Percentiles rank a stretch among this genome's conserved stretches.
Conservation (phyloP, 2,888 invertebrate genomes). For the Cheilosia urbana region DNA sequence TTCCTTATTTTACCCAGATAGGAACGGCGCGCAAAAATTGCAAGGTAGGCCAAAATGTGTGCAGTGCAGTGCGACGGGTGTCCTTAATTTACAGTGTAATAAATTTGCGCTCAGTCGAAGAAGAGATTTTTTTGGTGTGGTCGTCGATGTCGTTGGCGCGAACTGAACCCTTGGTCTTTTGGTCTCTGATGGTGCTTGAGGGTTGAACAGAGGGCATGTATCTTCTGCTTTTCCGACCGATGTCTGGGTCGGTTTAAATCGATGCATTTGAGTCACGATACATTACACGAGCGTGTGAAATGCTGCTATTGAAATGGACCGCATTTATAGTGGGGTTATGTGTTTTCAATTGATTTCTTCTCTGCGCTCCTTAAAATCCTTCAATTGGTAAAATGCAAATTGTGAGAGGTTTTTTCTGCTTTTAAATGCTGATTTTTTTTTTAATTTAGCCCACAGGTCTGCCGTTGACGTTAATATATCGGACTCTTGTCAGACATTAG, state of each 20-base stretch:
- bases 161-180: slow-evolving; percentile 64
- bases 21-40: slow-evolving; percentile 35
- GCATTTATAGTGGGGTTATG: slow-evolving; percentile 47
- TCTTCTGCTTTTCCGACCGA: slow-evolving; percentile 52
- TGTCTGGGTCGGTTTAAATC: slow-evolving; percentile 62
- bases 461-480: no score
- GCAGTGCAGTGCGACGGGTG: slow-evolving; percentile 57
- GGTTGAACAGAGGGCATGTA: slow-evolving; percentile 23
- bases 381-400: slow-evolving; percentile 28
- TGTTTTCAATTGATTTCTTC: slow-evolving; percentile 44
- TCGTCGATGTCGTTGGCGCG: slow-evolving; percentile 34
- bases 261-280: slow-evolving; percentile 72
- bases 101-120: slow-evolving; percentile 70
- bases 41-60: slow-evolving; percentile 64
- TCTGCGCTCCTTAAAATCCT: slow-evolving; percentile 1
- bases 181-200: slow-evolving; percentile 9
- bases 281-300: slow-evolving; percentile 8
- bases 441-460: no score
- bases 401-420: background rate
- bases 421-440: no score
- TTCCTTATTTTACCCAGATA: slow-evolving; percentile 12
- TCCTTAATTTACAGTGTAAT: slow-evolving; percentile 74
- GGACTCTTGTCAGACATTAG: no score
- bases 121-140: slow-evolving; percentile 54
- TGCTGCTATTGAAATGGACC: slow-evolving; percentile 8